A percentile compares a stretch with the other conserved stretches of the same genome.
phyloP scores from a whole-genome alignment of 2,113 vertebrate genomes.

The Peromyscus polionotus region DNA sequence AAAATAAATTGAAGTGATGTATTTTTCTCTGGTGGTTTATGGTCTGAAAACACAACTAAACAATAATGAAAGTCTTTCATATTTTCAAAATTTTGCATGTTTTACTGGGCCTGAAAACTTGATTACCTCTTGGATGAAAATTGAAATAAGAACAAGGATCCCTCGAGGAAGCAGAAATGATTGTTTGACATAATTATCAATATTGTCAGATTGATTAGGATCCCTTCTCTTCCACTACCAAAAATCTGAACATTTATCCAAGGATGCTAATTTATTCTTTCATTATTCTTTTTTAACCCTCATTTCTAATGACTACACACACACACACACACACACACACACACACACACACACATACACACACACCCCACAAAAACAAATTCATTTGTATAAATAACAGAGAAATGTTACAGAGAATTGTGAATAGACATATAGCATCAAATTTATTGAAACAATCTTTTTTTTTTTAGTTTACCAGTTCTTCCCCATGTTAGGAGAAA shows the following conservation, averaged over 20 bases:
- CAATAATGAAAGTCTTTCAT: background rate
- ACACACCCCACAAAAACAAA: background rate
- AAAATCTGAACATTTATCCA: background rate
- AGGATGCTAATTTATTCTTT: background rate
- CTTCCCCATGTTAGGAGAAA: background rate
- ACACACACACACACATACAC: too few species aligned
- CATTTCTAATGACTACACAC: background rate
- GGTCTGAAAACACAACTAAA: background rate
- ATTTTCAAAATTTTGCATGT: constrained; percentile 21
- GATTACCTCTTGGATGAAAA: constrained; percentile 42
- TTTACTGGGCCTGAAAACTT: background rate
- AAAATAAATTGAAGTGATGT: background rate
- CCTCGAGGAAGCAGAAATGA: constrained; percentile 12
- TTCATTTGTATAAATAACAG: background rate
- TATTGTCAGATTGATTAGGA: constrained; percentile 16
- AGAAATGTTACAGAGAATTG: background rate
- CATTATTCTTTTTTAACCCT: background rate
- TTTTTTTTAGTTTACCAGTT: background rate
- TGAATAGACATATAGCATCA: background rate
- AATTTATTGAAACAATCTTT: constrained; percentile 24
- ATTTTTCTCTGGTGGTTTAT: constrained; percentile 27
- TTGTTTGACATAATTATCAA: background rate
- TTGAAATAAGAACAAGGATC: constrained; percentile 10
- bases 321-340: too few species aligned
- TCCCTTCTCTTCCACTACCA: background rate